Evolutionary conservation across 1,140 invertebrate species (phyloP), one percentile per base, ranked within the genome.

Genomic region (Drosophila funebris): DNA sequence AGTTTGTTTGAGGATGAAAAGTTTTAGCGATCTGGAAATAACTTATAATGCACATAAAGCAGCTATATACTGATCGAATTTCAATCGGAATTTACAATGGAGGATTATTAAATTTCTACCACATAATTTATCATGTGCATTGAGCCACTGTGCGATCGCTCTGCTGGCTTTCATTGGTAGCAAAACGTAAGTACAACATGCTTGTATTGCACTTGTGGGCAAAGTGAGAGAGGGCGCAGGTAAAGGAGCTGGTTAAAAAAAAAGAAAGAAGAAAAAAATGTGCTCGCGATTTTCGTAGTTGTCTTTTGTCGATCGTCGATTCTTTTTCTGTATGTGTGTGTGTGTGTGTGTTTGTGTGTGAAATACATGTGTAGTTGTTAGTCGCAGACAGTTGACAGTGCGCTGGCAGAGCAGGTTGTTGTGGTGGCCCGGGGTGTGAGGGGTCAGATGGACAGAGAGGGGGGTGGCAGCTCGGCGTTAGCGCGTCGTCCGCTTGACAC

Each of bases 271-370:
- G 22, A 44, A 43, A 29, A 52, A 52, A 67, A 67, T 57, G 33
- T 56, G 66, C 53, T 75, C 68, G 73, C 56, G 46, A 73, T 68
- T 64, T 70, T 85, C 64, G 77, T 87, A 87, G 69, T 87, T 81
- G 76, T 78, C 78, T 80, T 81, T 82, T 68, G 75, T 62, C 81
- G 82, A 87, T 87, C 73, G 77, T 44, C 44, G 43, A 81, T 56
- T 78, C 73, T 46, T 72, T 70, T 71, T 71, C 43, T 58, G 43
- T 48, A 36, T 43, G 8, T 71, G 50, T 14, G 13, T 27, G 18
- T 73, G 67, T 53, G 62, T 27, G 67, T 73, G 37, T 44, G 46
- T 44, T 31, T 41, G 41, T 33, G 29, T 37, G 29, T 41, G 39
- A 39, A 18, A 18, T 64, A 33, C 27, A 46, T 31, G 24, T 53